Percentiles rank a stretch among this genome's conserved stretches.
These are phyloP conservation scores for Lordiphosa collinella DNA, from an alignment of 1,140 invertebrate genomes.

Conservation along the genomic window DNA sequence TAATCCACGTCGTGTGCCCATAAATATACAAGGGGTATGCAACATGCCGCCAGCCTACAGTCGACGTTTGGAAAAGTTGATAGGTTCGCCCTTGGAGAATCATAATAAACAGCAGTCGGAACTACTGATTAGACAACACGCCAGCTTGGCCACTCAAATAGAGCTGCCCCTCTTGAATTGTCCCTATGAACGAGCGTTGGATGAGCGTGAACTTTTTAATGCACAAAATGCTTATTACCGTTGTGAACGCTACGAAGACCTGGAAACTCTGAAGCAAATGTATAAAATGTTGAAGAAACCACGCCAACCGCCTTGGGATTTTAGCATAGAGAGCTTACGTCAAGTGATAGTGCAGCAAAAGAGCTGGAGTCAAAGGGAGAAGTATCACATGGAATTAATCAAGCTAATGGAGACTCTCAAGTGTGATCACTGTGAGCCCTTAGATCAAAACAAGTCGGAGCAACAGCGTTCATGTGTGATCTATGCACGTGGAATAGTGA, in stretches of 20 bases:
- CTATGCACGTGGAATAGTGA: constrained; percentile 55
- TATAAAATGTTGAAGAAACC: constrained; percentile 55
- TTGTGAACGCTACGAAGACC: constrained; percentile 53
- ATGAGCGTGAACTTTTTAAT: constrained; percentile 59
- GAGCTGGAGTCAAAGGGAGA: constrained; percentile 20
- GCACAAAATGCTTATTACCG: constrained; percentile 41
- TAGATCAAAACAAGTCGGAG: constrained; percentile 14
- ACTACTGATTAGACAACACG: constrained; percentile 25
- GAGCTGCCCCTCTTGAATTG: constrained; percentile 22
- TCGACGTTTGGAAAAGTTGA: constrained; percentile 25
- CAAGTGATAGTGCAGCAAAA: constrained; percentile 25
- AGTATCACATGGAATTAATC: constrained; percentile 19
- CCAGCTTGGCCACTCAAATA: constrained; percentile 37
- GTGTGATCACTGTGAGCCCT: constrained; percentile 11
- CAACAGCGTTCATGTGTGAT: constrained; percentile 42
- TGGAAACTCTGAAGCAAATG: constrained; percentile 52
- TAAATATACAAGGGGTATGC: constrained; percentile 41
- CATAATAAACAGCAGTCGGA: constrained; percentile 14
- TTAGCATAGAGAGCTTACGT: constrained; percentile 34
- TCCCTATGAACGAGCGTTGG: constrained; percentile 52
- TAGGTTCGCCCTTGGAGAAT: constrained; percentile 20
- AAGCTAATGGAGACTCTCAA: constrained; percentile 23
- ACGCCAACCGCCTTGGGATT: constrained; percentile 56
- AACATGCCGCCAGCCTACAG: constrained; percentile 18
- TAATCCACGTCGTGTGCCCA: constrained; percentile 20